Evolutionary conservation across 2,888 invertebrate species (phyloP), one percentile per base, ranked within the genome.

Genomic region (Acronicta aceris): DNA sequence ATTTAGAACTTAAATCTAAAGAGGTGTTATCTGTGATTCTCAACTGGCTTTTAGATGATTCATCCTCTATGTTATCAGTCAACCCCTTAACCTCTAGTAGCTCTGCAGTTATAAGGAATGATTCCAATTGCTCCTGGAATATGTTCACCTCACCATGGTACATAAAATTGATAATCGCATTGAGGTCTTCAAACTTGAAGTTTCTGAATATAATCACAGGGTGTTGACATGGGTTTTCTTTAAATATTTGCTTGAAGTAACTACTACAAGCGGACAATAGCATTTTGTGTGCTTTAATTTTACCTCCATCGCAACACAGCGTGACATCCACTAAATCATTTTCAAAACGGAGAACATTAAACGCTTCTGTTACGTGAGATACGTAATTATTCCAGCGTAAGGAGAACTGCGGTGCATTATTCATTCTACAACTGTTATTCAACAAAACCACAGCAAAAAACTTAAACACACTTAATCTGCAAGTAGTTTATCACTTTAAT

Each of bases 301-400:
- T 96, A 64, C 97, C 96, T 68, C 98, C 98, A 88, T 98, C 98
- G 85, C 97, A 98, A 87, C 97, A 97, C 70, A 98, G 92, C 64
- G 98, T 98, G 55, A 98, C 98, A 94, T 98, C 98, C 55, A 97
- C 97, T 70, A 98, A 95, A 91, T 95, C 96, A 89, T 96, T 96
- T 81, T 96, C 95, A 74, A 95, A 95, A 58, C 96, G 96, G 71
- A 98, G 95, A 71, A 96, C 95, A 88, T 97, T 97, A 84, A 98
- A 97, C 46, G 97, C 97, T 88, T 96, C 96, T 71, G 97, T 97
- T 82, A 98, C 96, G 89, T 97, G 97, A 82, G 96, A 95, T 85
- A 97, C 95, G 88, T 98, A 97, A 92, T 98, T 97, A 89, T 97
- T 98, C 98, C 98, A 98, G 74, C 97, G 96, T 77, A 98, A 94